Percentiles rank a stretch among this genome's conserved stretches.
Evolutionary conservation across 2,797 vertebrate species (phyloP).

Genomic region (Synanceia verrucosa): DNA sequence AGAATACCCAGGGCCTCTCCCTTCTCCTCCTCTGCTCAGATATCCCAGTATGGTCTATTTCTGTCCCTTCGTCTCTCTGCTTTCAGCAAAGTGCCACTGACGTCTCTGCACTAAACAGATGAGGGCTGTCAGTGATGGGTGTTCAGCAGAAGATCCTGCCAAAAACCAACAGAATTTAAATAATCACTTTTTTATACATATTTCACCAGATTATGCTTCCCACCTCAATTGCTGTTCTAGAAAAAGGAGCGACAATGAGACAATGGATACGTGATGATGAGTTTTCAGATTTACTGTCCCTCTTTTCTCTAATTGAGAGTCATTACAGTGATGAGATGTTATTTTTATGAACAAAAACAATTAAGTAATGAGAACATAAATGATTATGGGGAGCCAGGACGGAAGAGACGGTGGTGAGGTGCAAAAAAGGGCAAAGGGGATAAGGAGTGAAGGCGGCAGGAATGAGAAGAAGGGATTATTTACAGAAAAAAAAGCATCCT

Average conservation of each 20-base stretch:
- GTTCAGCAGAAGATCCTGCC: conserved; percentile 46
- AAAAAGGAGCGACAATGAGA: conserved; percentile 27
- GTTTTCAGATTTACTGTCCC: conserved; percentile 47
- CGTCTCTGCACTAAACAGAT: conserved; percentile 69
- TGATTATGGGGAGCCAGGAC: conserved; percentile 45
- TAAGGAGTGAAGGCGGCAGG: conserved; percentile 52
- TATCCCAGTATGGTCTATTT: conserved; percentile 76
- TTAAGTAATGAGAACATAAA: conserved; percentile 77
- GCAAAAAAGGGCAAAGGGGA: conserved; percentile 58
- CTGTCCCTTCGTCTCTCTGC: conserved; percentile 69
- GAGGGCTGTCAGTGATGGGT: conserved; percentile 66
- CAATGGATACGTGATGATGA: conserved; percentile 53
- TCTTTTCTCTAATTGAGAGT: conserved; percentile 58
- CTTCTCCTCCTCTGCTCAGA: conserved; percentile 65
- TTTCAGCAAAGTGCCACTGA: conserved; percentile 72
- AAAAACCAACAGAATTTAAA: conserved; percentile 51
- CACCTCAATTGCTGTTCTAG: conserved; percentile 39
- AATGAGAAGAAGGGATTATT: conserved; percentile 73
- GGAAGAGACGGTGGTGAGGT: conserved; percentile 26
- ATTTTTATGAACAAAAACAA: conserved; percentile 73
- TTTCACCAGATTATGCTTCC: conserved; percentile 45
- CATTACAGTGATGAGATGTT: conserved; percentile 71
- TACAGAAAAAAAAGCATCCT: conserved; percentile 53
- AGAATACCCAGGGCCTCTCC: conserved; percentile 71
- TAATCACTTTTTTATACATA: conserved; percentile 19